Evolutionary conservation across 2,113 vertebrate species (phyloP).

Genomic region (Limnothrissa miodon): DNA sequence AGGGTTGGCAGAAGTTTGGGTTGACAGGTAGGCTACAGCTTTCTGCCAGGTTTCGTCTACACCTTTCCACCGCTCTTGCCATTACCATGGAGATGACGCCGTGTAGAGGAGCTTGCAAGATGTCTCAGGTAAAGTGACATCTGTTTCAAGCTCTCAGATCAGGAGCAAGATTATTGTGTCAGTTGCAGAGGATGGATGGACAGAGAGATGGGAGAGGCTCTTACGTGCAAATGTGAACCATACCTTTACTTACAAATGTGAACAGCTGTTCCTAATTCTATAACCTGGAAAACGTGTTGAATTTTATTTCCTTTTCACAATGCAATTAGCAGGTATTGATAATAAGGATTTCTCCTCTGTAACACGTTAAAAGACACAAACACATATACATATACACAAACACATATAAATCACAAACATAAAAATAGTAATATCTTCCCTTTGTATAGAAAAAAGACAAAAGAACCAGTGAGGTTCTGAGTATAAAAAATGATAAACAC

Average conservation of each 20-base stretch:
- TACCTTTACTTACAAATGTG: neutral
- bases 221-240: neutral
- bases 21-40: neutral
- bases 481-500: neutral
- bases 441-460: neutral
- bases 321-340: neutral
- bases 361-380: neutral
- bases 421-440: neutral
- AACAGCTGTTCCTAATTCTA: neutral
- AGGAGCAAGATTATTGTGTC: neutral
- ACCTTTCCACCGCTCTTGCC: neutral
- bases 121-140: slow-evolving; percentile 31
- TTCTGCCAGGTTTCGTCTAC: neutral
- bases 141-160: neutral
- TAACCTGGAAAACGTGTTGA: neutral
- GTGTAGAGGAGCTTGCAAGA: slow-evolving; percentile 41
- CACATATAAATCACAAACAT: neutral
- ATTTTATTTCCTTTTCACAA: neutral
- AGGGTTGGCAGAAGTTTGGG: neutral
- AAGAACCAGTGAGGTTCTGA: neutral
- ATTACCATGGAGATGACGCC: slow-evolving; percentile 14
- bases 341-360: neutral
- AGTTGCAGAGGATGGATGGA: neutral
- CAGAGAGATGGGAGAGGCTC: neutral
- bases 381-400: neutral